Percentiles rank a stretch among this genome's conserved stretches.
These are phyloP conservation scores for Kradibia gibbosae DNA, from an alignment of 1,140 invertebrate species.

Conservation along the genomic window DNA sequence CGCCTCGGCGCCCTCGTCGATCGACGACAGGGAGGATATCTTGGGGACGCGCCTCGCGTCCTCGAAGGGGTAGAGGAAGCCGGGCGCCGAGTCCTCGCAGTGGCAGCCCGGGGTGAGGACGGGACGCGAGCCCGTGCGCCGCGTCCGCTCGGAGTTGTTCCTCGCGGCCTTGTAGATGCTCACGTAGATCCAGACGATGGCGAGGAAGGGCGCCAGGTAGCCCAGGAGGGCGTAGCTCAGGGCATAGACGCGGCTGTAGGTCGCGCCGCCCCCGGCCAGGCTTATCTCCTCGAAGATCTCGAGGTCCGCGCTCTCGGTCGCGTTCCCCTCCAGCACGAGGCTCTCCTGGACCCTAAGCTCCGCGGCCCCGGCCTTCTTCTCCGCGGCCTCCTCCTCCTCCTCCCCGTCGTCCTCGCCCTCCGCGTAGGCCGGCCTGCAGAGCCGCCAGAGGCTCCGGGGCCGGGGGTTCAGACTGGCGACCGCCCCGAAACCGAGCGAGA, in stretches of 20 bases:
- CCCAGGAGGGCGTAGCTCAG: constrained; percentile 74
- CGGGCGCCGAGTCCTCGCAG: constrained; percentile 60
- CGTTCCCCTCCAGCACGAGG: constrained; percentile 39
- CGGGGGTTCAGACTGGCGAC: constrained; percentile 72
- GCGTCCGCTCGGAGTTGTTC: constrained; percentile 79
- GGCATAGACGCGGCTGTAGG: constrained; percentile 68
- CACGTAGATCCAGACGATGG: constrained; percentile 81
- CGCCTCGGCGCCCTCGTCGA: constrained; percentile 68
- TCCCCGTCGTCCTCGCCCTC: neutral
- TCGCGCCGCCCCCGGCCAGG: neutral
- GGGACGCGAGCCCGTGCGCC: constrained; percentile 77
- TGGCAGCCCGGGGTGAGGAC: constrained; percentile 68
- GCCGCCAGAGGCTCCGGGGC: constrained; percentile 72
- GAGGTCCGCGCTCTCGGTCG: constrained; percentile 41
- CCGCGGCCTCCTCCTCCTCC: neutral
- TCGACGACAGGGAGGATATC: constrained; percentile 69
- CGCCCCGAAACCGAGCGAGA: constrained; percentile 75
- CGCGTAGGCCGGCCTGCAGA: constrained; percentile 67
- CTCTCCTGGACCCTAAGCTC: constrained; percentile 31
- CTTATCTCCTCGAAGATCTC: constrained; percentile 38
- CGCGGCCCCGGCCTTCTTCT: neutral
- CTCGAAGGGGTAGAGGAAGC: constrained; percentile 55
- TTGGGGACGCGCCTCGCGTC: constrained; percentile 65
- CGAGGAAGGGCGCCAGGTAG: constrained; percentile 79
- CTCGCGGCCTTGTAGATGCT: constrained; percentile 82